Percentiles rank a stretch among this genome's conserved stretches.
These are phyloP conservation scores for Zaprionus ornatus DNA, from an alignment of 1,140 invertebrate genomes.

Conservation along the genomic window DNA sequence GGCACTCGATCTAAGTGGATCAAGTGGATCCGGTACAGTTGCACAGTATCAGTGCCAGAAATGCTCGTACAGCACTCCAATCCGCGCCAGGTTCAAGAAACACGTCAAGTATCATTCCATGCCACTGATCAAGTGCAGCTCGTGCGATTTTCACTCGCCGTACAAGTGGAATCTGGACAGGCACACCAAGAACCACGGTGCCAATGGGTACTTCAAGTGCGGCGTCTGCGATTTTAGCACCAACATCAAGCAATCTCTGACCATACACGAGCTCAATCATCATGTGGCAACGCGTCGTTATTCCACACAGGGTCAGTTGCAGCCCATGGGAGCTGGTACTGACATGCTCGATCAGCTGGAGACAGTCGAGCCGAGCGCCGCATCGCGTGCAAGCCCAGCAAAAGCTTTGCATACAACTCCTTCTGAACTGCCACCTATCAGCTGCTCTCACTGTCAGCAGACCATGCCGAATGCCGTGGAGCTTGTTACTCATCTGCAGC, in stretches of 20 bases:
- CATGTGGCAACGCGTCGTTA: conserved; percentile 88
- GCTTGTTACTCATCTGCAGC: conserved; percentile 47
- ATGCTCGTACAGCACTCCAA: conserved; percentile 94
- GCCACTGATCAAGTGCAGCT: conserved; percentile 95
- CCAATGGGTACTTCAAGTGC: conserved; percentile 92
- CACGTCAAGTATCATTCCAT: conserved; percentile 97
- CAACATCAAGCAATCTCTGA: conserved; percentile 95
- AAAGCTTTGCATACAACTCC: neutral
- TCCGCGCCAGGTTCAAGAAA: conserved; percentile 94
- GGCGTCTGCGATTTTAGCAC: conserved; percentile 95
- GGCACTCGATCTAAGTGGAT: conserved; percentile 4
- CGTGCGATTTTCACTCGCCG: conserved; percentile 96
- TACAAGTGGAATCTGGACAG: conserved; percentile 91
- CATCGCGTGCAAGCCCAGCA: neutral
- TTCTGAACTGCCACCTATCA: conserved; percentile 22
- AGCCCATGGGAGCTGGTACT: conserved; percentile 37
- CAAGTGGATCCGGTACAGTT: neutral
- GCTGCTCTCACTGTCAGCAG: conserved; percentile 66
- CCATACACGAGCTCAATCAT: conserved; percentile 95
- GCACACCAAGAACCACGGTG: conserved; percentile 95
- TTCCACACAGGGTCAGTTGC: conserved; percentile 38
- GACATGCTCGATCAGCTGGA: neutral
- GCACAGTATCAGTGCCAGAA: conserved; percentile 90
- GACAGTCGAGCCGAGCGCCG: neutral
- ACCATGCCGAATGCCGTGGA: conserved; percentile 65